phyloP scores from a whole-genome alignment of 1,140 invertebrate species.

The Campoletis sonorensis region DNA sequence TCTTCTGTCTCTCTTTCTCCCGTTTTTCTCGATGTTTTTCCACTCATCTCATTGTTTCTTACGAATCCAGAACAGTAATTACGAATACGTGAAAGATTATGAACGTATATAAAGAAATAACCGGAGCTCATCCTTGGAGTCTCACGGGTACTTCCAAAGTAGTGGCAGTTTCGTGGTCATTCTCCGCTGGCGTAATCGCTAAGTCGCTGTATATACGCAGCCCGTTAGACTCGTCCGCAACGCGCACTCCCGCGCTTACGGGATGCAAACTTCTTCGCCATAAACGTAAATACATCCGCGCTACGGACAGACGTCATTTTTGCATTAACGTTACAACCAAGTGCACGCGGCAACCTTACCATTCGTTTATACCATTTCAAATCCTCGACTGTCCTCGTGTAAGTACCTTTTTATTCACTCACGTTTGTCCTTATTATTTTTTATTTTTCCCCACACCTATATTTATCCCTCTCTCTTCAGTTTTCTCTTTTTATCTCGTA shows the following conservation, averaged over 20 bases:
- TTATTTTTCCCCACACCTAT: not conserved
- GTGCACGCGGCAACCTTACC: not conserved
- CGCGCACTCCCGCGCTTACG: conserved; percentile 7
- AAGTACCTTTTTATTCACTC: not conserved
- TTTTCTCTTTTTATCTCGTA: not conserved
- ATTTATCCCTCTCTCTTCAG: not conserved
- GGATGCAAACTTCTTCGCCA: conserved; percentile 4
- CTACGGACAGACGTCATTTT: conserved; percentile 8
- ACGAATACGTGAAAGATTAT: too few relatives aligned
- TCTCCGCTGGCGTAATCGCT: not conserved
- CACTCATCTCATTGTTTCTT: too few relatives aligned
- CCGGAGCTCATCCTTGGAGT: not conserved
- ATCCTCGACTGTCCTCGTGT: not conserved
- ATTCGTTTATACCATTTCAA: not conserved
- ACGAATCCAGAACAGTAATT: too few relatives aligned
- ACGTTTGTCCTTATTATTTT: not conserved
- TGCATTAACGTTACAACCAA: conserved; percentile 17
- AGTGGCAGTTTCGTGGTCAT: not conserved
- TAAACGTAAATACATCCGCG: not conserved
- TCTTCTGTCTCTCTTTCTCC: not conserved
- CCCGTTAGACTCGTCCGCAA: not conserved
- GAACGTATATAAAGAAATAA: not conserved
- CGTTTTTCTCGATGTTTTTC: too few relatives aligned
- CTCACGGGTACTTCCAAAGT: not conserved
- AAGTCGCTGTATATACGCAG: not conserved